A percentile compares a stretch with the other conserved stretches of the same genome.
These are phyloP conservation scores for Jacana jacana DNA, from an alignment of 2,113 vertebrate genomes.

Conservation along the genomic window DNA sequence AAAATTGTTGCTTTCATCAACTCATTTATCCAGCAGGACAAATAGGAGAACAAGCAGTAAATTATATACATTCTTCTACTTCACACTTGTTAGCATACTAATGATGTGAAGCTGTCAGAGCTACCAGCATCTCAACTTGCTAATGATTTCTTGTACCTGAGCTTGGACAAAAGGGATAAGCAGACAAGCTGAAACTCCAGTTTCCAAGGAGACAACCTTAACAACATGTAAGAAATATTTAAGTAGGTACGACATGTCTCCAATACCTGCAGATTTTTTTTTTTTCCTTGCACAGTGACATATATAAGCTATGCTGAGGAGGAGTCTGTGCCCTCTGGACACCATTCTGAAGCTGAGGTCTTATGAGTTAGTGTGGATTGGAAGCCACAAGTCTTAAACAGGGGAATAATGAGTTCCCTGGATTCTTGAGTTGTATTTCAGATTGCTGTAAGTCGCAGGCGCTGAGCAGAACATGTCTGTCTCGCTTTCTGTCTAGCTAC, in stretches of 20 bases:
- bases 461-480: background rate
- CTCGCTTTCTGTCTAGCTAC: background rate
- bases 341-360: background rate
- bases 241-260: background rate
- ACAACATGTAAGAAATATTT: constrained; percentile 44
- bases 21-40: background rate
- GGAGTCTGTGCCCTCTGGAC: background rate
- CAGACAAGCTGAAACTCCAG: constrained; percentile 30
- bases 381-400: background rate
- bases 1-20: background rate
- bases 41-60: constrained; percentile 25
- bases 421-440: background rate
- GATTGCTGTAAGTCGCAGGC: background rate
- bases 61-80: constrained; percentile 28
- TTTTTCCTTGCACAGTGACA: background rate
- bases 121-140: background rate
- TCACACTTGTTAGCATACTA: constrained; percentile 3
- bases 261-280: background rate
- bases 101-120: constrained; percentile 32
- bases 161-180: background rate
- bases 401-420: background rate
- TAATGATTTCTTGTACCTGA: constrained; percentile 39
- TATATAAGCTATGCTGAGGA: background rate
- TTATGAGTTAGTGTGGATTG: background rate
- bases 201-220: constrained; percentile 52